Evolutionary conservation across 2,797 vertebrate species (phyloP).

Genomic region (Xiphorhynchus erythropygius): DNA sequence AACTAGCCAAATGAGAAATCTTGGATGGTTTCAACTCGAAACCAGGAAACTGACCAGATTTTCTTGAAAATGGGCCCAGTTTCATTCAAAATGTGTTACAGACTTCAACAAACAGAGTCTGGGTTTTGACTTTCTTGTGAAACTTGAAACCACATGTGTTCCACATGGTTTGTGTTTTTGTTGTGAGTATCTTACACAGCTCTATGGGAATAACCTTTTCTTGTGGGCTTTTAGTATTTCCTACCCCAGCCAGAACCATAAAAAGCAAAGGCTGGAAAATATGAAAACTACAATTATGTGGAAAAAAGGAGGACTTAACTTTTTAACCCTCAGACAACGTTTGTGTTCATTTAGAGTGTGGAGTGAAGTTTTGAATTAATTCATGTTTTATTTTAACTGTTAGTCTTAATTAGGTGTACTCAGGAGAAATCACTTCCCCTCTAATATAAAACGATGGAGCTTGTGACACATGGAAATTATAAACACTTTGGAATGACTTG

Average conservation of each 20-base stretch:
- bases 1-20: slow-evolving; percentile 15
- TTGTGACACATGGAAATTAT: slow-evolving; percentile 51
- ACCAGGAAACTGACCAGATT: slow-evolving; percentile 33
- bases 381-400: slow-evolving; percentile 56
- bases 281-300: slow-evolving; percentile 50
- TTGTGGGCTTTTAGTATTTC: slow-evolving; percentile 63
- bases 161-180: slow-evolving; percentile 51
- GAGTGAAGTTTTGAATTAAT: slow-evolving; percentile 47
- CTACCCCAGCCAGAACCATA: slow-evolving; percentile 52
- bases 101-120: slow-evolving; percentile 53
- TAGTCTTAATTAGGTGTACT: slow-evolving; percentile 51
- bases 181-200: slow-evolving; percentile 53
- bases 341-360: slow-evolving; percentile 15
- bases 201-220: slow-evolving; percentile 55
- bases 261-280: slow-evolving; percentile 62
- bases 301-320: slow-evolving; percentile 19
- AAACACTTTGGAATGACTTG: slow-evolving; percentile 60
- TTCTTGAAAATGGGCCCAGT: slow-evolving; percentile 23
- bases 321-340: slow-evolving; percentile 37
- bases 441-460: slow-evolving; percentile 28
- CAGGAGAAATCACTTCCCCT: slow-evolving; percentile 46
- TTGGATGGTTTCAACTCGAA: not conserved
- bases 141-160: slow-evolving; percentile 57
- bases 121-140: slow-evolving; percentile 55
- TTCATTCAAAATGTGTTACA: slow-evolving; percentile 43